These are phyloP conservation scores for Herpailurus yagouaroundi DNA, from an alignment of 2,113 vertebrate genomes.

Conservation along the genomic window DNA sequence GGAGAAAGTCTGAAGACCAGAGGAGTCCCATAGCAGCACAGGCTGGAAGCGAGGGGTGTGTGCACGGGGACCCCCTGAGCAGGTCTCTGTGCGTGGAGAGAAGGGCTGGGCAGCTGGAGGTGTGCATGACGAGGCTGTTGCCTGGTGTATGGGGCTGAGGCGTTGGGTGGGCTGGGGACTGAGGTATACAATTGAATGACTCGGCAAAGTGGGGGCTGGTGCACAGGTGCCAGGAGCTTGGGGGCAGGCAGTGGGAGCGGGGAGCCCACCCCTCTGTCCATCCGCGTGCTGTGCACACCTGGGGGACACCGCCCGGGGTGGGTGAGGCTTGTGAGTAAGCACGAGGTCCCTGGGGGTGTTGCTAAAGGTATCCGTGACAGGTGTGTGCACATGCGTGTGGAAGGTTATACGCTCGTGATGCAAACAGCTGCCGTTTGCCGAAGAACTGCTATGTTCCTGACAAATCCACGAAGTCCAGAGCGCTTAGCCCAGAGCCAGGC, in stretches of 20 bases:
- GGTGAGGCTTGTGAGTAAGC: conserved; percentile 18
- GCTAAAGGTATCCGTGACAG: conserved; percentile 7
- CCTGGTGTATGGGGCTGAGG: background rate
- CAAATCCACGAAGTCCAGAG: background rate
- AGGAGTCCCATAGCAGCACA: accelerated
- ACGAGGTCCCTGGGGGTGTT: background rate
- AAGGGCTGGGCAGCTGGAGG: background rate
- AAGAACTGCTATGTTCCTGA: background rate
- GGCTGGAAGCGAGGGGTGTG: background rate
- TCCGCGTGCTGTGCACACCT: background rate
- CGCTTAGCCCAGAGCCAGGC: background rate
- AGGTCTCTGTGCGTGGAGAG: background rate
- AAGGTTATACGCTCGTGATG: background rate
- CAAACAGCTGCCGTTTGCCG: background rate
- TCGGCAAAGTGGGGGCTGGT: background rate
- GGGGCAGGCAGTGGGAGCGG: background rate
- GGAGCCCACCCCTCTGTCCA: background rate
- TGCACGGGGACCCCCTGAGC: background rate
- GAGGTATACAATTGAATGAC: background rate
- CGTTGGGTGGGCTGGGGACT: background rate
- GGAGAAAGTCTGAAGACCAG: background rate
- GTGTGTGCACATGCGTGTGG: background rate
- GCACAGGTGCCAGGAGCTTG: background rate
- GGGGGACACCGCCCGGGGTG: background rate
- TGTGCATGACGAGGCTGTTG: background rate